Base-by-base conservation (phyloP, 2,888 invertebrate species). In the Phorcus lineatus region DNA sequence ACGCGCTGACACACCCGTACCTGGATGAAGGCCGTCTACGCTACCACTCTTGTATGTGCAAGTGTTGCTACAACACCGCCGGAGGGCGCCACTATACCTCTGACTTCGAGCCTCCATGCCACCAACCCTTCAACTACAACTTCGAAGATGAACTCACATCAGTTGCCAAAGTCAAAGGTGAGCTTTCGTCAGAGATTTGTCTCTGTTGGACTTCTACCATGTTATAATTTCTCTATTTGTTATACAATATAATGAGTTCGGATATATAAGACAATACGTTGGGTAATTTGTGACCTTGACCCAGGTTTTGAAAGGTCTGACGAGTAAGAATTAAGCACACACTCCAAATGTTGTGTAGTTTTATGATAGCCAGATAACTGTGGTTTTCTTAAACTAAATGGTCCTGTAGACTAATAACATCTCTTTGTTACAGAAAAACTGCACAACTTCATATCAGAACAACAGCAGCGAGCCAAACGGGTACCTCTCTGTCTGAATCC, bases 31-130 rank as follows among this genome's bases (percentile, higher is more conserved):
- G 99, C 40, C 95, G 99, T 86, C 95, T 99, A 91, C 96, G 99
- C 91, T 99, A 99, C 95, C 99, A 99, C 94, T 99, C 99, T 85
- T 99, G 99, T 94, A 99, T 99, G 99, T 99, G 99, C 95, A 97
- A 97, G 93, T 99, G 99, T 92, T 99, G 99, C 94, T 91, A 91
- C 70, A 97, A 96, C 94, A 96, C 96, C 80, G 93, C 93, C 17
- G 93, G 93, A 6, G 95, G 96, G 94, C 95, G 98, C 81, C 97
- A 98, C 94, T 98, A 97, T 94, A 89, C 90, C 81, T 84, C 86
- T 77, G 98, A 98, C 94, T 97, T 98, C 89, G 99, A 99, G 94
- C 98, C 98, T 47, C 95, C 96, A 86, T 97, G 99, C 85, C 95
- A 96, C 82, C 96, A 96, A 93, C 95, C 97, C 81, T 99, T 99